Percentiles rank a stretch among this genome's conserved stretches.
These are phyloP conservation scores for Cacatua alba DNA, from an alignment of 2,113 vertebrate genomes.

Conservation along the genomic window DNA sequence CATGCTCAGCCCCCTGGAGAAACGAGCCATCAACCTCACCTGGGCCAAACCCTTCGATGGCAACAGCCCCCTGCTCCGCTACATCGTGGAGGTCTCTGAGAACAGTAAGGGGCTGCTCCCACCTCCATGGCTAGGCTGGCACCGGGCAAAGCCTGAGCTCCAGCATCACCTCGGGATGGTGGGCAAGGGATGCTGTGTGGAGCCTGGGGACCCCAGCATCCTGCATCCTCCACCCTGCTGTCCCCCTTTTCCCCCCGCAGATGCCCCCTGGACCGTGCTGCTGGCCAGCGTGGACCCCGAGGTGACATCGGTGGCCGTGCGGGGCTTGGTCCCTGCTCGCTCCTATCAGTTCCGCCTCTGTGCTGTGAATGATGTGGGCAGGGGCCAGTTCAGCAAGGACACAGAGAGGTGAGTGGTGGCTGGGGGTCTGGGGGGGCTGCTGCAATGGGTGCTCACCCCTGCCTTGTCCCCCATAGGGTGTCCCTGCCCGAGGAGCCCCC, in stretches of 20 bases:
- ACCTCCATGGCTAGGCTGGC: neutral
- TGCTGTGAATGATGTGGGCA: conserved; percentile 93
- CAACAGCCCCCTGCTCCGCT: conserved; percentile 92
- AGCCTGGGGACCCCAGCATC: neutral
- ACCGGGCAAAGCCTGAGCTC: rapidly evolving
- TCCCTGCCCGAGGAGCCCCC: conserved; percentile 95
- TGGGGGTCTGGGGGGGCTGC: rapidly evolving
- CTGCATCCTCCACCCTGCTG: neutral
- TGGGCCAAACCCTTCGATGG: conserved; percentile 96
- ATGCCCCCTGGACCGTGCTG: conserved; percentile 92
- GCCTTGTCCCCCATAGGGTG: conserved; percentile 70
- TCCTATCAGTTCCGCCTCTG: conserved; percentile 97
- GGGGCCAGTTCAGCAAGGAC: conserved; percentile 95
- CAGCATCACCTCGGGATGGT: rapidly evolving
- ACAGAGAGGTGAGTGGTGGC: conserved; percentile 84
- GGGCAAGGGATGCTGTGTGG: neutral
- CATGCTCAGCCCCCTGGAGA: conserved; percentile 81
- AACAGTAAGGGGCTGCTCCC: conserved; percentile 85
- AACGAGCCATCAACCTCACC: conserved; percentile 90
- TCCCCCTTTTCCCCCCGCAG: conserved; percentile 48
- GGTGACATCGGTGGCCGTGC: conserved; percentile 81
- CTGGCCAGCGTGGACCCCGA: conserved; percentile 89
- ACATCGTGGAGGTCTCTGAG: conserved; percentile 93
- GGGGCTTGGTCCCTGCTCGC: conserved; percentile 89
- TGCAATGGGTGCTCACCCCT: neutral